Evolutionary conservation across 2,113 vertebrate species (phyloP).

Genomic region (Peromyscus maniculatus): DNA sequence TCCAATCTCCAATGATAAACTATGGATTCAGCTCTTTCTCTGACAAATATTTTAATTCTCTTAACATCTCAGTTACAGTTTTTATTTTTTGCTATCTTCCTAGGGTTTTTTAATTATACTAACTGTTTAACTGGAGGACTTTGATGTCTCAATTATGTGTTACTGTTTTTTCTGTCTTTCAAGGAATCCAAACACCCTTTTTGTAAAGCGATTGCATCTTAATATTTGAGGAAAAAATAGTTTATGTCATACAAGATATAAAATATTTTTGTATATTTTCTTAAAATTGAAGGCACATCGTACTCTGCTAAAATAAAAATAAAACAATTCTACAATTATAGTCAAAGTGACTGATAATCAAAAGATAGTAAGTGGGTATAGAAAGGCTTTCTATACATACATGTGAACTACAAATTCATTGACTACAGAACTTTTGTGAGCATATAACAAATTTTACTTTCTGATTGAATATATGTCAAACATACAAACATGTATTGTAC

Average conservation of each 20-base stretch:
- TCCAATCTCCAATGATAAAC: neutral
- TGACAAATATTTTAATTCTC: neutral
- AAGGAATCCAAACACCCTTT: neutral
- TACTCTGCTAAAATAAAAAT: neutral
- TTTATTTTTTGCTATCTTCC: neutral
- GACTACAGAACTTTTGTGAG: neutral
- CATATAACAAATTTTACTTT: neutral
- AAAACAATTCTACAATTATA: neutral
- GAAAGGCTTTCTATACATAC: neutral
- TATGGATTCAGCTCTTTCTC: neutral
- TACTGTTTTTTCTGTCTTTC: neutral
- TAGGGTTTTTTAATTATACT: neutral
- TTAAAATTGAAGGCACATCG: neutral
- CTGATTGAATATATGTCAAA: neutral
- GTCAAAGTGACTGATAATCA: neutral
- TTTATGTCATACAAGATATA: neutral
- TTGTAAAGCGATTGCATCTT: neutral
- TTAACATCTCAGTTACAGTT: neutral
- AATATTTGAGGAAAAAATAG: slow-evolving; percentile 1
- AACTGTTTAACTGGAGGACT: neutral
- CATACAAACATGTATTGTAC: neutral
- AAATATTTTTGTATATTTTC: neutral
- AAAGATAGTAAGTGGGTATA: neutral
- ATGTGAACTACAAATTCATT: neutral
- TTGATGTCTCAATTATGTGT: neutral